Evolutionary conservation across 2,113 vertebrate species (phyloP), one percentile per base, ranked within the genome.

Genomic region (Vulpes ferrilata): DNA sequence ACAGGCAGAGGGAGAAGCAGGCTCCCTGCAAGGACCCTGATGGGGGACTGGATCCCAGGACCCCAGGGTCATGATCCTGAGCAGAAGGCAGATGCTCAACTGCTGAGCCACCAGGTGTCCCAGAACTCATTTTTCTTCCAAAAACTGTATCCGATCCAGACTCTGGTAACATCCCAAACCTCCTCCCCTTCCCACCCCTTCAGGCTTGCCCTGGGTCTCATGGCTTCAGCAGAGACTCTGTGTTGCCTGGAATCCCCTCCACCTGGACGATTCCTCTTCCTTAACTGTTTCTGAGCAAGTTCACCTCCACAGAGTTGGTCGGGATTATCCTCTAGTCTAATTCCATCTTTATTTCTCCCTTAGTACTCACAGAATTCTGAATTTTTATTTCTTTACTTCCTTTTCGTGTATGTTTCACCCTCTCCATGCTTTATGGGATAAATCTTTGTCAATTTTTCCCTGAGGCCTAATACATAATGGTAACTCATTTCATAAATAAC

Each of bases 241-340:
- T 57, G 27, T n/a, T 22, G 23, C 5, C 11, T 81, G 35, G 5
- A 25, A 16, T 2, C 13, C 60, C 12, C 11, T 17, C 27, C 7
- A 11, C 11, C 8, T 3, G 22, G 78, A 27, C 0, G 1, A 19
- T 9, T 53, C 11, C 35, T 64, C 48, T 27, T 35, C 15, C 30
- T 51, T 5, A 13, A 19, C 30, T 53, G 64, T 30, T 43, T 53
- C n/a, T 25, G 76, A 69, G 55, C 19, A 93, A 57, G 62, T 17
- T 35, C 25, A 11, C 17, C 3, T 69, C 32, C 57, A 27, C 9
- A 55, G 27, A 38, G 7, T 22, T 12, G 43, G 51, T 30, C 43
- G 3, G 74, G 23, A 35, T 51, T 69, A 81, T 55, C 5, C 0
- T 15, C 25, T 17, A 51, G 30, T 32, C 12, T 35, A 79, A n/a